Conservation (phyloP, 1,140 invertebrate genomes). For the Anthonomus grandis region DNA sequence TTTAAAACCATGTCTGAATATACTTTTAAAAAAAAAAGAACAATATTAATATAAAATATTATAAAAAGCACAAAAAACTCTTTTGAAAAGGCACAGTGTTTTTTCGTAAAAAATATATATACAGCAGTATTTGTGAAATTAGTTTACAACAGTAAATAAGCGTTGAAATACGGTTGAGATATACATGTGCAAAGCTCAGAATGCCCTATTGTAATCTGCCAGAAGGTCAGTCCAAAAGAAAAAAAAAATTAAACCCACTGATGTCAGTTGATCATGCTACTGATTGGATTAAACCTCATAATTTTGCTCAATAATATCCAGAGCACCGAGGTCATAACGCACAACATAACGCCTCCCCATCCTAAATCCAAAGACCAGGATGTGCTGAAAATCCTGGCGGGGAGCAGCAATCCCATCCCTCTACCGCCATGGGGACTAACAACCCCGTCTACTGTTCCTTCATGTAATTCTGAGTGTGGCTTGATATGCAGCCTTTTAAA, state of each 20-base stretch:
- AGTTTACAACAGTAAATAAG: too few relatives aligned
- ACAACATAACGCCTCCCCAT: slow-evolving; percentile 76
- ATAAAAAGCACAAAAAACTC: too few relatives aligned
- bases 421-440: slow-evolving; percentile 52
- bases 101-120: too few relatives aligned
- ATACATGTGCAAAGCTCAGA: too few relatives aligned
- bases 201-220: too few relatives aligned
- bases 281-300: slow-evolving; percentile 82
- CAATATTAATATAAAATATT: too few relatives aligned
- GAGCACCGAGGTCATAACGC: slow-evolving; percentile 71
- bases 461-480: slow-evolving; percentile 51
- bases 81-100: too few relatives aligned
- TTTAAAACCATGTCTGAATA: too few relatives aligned
- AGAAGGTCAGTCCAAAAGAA: neutral
- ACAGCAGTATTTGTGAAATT: too few relatives aligned
- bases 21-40: too few relatives aligned
- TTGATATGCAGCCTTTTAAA: slow-evolving; percentile 76
- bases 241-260: slow-evolving; percentile 25
- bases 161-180: too few relatives aligned
- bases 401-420: slow-evolving; percentile 43
- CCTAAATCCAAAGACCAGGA: slow-evolving; percentile 81
- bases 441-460: slow-evolving; percentile 68
- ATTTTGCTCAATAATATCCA: slow-evolving; percentile 88
- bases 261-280: slow-evolving; percentile 62
- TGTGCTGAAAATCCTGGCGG: slow-evolving; percentile 68